Conservation (phyloP, 2,888 invertebrate genomes). For the Villa cingulata region DNA sequence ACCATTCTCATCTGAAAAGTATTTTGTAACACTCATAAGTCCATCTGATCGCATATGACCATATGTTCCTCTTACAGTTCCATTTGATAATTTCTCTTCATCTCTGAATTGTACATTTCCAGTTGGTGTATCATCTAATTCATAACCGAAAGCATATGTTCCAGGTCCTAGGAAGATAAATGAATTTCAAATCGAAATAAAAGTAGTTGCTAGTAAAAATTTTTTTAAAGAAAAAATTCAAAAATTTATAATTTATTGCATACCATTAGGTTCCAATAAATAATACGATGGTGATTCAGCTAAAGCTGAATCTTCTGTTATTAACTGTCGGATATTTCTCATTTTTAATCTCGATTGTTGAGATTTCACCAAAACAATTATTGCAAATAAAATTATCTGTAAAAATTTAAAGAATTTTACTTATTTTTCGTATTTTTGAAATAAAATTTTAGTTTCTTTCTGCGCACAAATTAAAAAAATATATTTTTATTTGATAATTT, state of each 20-base stretch:
- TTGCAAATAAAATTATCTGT: background rate
- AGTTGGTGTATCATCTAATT: conserved; percentile 47
- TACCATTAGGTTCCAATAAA: background rate
- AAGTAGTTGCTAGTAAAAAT: no score
- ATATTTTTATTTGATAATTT: no score
- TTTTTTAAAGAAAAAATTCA: no score
- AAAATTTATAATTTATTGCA: background rate
- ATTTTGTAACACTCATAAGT: conserved; percentile 44
- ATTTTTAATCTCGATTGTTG: background rate
- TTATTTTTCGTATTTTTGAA: no score
- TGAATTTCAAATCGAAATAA: no score
- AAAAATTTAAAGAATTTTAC: no score
- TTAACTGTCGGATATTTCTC: background rate
- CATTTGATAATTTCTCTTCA: conserved; percentile 55
- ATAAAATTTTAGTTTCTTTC: no score
- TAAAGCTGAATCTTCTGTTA: background rate
- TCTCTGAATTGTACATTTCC: conserved; percentile 57
- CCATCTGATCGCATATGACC: conserved; percentile 55
- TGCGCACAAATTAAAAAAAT: no score
- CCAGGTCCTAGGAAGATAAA: conserved; percentile 39
- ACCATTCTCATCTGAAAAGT: conserved; percentile 50
- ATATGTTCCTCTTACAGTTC: conserved; percentile 58
- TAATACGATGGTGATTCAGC: background rate
- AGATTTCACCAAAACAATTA: background rate
- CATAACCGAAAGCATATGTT: conserved; percentile 60